These are phyloP conservation scores for Propithecus coquereli DNA, from an alignment of 2,113 vertebrate genomes.

Conservation along the genomic window DNA sequence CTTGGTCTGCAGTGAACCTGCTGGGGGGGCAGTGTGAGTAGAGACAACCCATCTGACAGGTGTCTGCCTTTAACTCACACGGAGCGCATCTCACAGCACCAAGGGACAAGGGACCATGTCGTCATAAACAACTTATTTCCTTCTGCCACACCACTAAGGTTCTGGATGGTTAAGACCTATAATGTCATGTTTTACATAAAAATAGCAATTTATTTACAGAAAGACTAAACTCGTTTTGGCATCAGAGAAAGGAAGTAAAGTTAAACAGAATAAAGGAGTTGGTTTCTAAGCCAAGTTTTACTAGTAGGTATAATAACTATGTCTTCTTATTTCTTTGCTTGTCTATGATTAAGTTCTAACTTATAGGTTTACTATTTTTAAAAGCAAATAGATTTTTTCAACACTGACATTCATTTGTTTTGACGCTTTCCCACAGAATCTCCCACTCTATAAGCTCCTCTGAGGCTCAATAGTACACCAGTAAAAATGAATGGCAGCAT, in stretches of 20 bases:
- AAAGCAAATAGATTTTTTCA: neutral
- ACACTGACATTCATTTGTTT: neutral
- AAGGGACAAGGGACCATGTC: neutral
- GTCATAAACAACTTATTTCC: neutral
- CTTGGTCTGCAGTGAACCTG: neutral
- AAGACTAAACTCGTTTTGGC: neutral
- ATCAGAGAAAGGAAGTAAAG: constrained; percentile 12
- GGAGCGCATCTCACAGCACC: neutral
- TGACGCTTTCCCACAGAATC: neutral
- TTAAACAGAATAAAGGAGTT: neutral
- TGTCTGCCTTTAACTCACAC: neutral
- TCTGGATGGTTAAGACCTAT: neutral
- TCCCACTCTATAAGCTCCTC: neutral
- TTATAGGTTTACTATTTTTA: neutral
- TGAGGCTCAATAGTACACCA: neutral
- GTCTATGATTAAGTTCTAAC: neutral
- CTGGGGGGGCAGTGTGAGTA: neutral
- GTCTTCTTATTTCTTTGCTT: neutral
- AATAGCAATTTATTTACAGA: neutral
- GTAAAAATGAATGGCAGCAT: constrained; percentile 22
- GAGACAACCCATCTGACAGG: neutral
- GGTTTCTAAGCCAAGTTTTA: neutral
- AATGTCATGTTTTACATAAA: neutral
- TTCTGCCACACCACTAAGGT: neutral
- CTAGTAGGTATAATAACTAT: neutral